Evolutionary conservation across 2,797 vertebrate species (phyloP).

Genomic region (Gallirallus australis): DNA sequence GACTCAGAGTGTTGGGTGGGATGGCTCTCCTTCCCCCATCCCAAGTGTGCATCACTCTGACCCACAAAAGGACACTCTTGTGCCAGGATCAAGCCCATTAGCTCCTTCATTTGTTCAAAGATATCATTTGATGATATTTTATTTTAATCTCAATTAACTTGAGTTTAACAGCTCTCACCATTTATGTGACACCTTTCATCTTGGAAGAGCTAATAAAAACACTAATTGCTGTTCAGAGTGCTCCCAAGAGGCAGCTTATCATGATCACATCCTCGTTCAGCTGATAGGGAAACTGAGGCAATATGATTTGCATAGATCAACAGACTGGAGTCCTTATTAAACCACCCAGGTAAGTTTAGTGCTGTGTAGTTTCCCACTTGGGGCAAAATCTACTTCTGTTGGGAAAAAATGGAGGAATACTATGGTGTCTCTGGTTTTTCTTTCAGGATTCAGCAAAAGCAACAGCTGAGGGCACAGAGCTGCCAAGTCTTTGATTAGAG

Average conservation of each 20-base stretch:
- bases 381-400: background rate
- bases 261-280: background rate
- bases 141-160: constrained; percentile 8
- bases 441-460: background rate
- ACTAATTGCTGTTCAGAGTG: constrained; percentile 33
- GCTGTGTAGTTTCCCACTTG: background rate
- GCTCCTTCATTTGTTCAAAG: background rate
- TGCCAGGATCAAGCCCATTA: background rate
- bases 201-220: constrained; percentile 31
- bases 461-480: background rate
- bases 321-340: background rate
- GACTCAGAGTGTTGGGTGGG: background rate
- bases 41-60: background rate
- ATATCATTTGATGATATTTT: background rate
- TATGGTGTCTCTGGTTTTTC: background rate
- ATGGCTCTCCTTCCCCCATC: background rate
- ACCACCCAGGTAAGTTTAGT: background rate
- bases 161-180: constrained; percentile 24
- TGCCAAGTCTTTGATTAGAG: background rate
- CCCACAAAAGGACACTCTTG: background rate
- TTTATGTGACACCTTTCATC: background rate
- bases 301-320: background rate
- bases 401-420: background rate
- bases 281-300: constrained; percentile 41
- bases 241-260: background rate